Evolutionary conservation across 2,888 invertebrate genomes (phyloP), one percentile per base, ranked within the genome.

Genomic region (Pachymerium ferrugineum): DNA sequence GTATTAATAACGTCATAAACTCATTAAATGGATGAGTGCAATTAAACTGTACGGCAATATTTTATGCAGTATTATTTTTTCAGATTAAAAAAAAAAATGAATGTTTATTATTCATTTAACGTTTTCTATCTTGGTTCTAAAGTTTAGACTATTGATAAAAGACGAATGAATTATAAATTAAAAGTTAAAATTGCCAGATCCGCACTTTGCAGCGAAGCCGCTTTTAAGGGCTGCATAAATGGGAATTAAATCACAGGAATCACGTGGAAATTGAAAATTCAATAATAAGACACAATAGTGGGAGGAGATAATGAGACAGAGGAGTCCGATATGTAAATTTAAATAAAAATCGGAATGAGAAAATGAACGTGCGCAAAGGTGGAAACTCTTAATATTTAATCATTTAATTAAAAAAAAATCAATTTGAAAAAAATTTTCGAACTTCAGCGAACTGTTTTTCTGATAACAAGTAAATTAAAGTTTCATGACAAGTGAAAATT

Each of bases 201-300:
- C 22, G 54, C 22, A 54, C 54, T 54, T 54, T 54, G 6, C 1
- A 25, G 12, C 28, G 8, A 28, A 54, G 1, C n/a, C 28, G 22
- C 28, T 54, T 54, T 16, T 47, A 12, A 47, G 47, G 47, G 42
- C 3, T 25, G 54, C n/a, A 54, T 54, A 54, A 54, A 38, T 25
- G 25, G 25, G 28, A 54, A 54, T 54, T 54, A 54, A 54, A 54
- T 54, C 54, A 54, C 22, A 25, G 54, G 42, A 22, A 5, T 25
- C 25, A 54, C 54, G 28, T 54, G 54, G 12, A 54, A 54, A 54
- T 54, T 54, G 54, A 54, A 54, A 54, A 54, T 54, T 54, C 54
- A 54, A 54, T 54, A 54, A 47, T 54, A 54, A 19, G 28, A 54
- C 54, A 54, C 54, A 54, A 54, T 54, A 28, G 28, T 25, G 54